Percentiles rank a stretch among this genome's conserved stretches.
phyloP scores from a whole-genome alignment of 2,113 vertebrate genomes.

The Empidonax alnorum region DNA sequence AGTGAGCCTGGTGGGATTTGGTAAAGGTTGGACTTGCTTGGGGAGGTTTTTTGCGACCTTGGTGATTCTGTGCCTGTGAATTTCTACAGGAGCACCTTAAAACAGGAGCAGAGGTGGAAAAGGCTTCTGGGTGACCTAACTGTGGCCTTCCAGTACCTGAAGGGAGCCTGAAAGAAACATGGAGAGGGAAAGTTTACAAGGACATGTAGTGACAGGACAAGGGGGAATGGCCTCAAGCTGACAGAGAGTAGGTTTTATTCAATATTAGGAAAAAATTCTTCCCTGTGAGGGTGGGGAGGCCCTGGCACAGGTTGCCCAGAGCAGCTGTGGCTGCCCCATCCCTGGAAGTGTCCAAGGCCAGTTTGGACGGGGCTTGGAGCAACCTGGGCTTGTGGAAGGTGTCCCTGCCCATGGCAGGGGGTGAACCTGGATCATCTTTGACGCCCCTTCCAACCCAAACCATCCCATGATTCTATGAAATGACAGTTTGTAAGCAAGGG shows the following conservation, averaged over 20 bases:
- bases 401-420: neutral
- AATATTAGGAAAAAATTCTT: neutral
- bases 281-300: neutral
- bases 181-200: neutral
- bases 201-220: neutral
- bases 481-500: neutral
- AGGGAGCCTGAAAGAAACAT: neutral
- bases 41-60: neutral
- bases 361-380: neutral
- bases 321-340: neutral
- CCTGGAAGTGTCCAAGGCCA: neutral
- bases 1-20: neutral
- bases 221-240: neutral
- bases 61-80: neutral
- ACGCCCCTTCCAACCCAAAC: neutral
- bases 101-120: neutral
- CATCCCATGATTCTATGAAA: neutral
- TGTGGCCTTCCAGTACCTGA: neutral
- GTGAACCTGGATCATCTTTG: neutral
- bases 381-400: neutral
- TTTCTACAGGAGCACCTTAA: neutral
- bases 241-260: neutral
- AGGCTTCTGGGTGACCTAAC: neutral
- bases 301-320: neutral
- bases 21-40: too few relatives aligned